phyloP scores from a whole-genome alignment of 1,140 invertebrate species.

The Sinella curviseta region DNA sequence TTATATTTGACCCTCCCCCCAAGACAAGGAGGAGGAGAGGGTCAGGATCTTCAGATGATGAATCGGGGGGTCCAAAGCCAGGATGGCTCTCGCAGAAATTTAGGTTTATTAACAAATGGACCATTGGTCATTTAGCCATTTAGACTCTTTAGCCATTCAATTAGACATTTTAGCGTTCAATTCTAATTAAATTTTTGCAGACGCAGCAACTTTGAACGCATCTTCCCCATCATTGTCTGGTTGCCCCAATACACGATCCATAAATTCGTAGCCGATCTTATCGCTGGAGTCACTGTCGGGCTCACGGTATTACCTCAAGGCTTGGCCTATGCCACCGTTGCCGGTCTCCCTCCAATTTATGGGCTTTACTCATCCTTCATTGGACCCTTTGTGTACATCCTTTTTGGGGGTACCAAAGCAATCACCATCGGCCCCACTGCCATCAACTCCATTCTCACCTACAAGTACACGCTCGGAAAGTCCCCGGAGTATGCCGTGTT shows the following conservation, averaged over 20 bases:
- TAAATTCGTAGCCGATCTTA: conserved; percentile 71
- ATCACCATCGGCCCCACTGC: conserved; percentile 71
- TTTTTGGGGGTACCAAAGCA: conserved; percentile 65
- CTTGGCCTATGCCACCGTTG: conserved; percentile 80
- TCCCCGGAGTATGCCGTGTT: conserved; percentile 74
- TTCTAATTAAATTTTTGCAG: conserved; percentile 26
- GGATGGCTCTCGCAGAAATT: conserved; percentile 28
- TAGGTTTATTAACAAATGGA: background rate
- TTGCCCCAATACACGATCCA: conserved; percentile 69
- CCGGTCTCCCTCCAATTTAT: conserved; percentile 75
- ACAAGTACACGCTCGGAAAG: conserved; percentile 64
- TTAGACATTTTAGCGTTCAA: background rate
- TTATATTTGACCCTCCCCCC: background rate
- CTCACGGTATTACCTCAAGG: conserved; percentile 86
- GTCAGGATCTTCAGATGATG: background rate
- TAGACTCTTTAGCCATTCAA: background rate
- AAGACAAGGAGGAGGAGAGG: background rate
- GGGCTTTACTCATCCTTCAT: conserved; percentile 87
- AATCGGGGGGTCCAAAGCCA: background rate
- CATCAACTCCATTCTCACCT: conserved; percentile 66
- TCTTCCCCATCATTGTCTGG: conserved; percentile 71
- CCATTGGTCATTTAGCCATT: background rate
- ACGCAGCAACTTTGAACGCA: conserved; percentile 39
- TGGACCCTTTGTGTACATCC: conserved; percentile 74
- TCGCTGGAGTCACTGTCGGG: conserved; percentile 81